Conservation (phyloP, 1,140 invertebrate species). For the Pogonomyrmex barbatus region DNA sequence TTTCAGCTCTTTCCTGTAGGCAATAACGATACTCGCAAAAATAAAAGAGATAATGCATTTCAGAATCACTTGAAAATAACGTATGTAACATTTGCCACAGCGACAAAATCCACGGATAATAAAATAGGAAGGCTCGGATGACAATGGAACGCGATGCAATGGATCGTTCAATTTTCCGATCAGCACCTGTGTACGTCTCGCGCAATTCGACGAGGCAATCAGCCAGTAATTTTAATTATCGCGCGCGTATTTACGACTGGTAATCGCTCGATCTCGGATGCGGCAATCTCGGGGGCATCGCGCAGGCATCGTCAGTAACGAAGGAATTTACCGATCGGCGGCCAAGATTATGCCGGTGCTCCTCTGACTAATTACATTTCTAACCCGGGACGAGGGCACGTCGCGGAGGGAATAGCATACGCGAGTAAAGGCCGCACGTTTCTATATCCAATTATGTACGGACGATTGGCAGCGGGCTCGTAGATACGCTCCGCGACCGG, state of each 20-base stretch:
- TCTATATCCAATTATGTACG: slow-evolving; percentile 82
- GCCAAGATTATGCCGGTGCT: slow-evolving; percentile 77
- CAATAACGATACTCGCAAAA: background rate
- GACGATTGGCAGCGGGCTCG: slow-evolving; percentile 76
- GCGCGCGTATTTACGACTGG: slow-evolving; percentile 77
- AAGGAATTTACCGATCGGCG: slow-evolving; percentile 73
- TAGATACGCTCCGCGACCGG: slow-evolving; percentile 73
- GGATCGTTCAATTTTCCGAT: background rate
- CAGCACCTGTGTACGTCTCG: background rate
- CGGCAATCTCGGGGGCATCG: slow-evolving; percentile 70
- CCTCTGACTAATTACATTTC: slow-evolving; percentile 84
- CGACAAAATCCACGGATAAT: background rate
- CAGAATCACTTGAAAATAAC: background rate
- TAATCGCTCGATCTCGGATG: slow-evolving; percentile 78
- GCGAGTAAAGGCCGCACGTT: slow-evolving; percentile 66
- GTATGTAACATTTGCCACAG: background rate
- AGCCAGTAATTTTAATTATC: slow-evolving; percentile 81
- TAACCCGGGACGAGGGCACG: slow-evolving; percentile 69
- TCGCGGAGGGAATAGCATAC: slow-evolving; percentile 21
- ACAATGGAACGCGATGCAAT: background rate
- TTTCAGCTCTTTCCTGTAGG: background rate
- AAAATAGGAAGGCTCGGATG: background rate
- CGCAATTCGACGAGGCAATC: slow-evolving; percentile 70
- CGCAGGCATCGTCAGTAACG: slow-evolving; percentile 63
- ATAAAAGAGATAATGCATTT: background rate